phyloP scores from a whole-genome alignment of 2,888 invertebrate genomes.

The Hypsopygia costalis region DNA sequence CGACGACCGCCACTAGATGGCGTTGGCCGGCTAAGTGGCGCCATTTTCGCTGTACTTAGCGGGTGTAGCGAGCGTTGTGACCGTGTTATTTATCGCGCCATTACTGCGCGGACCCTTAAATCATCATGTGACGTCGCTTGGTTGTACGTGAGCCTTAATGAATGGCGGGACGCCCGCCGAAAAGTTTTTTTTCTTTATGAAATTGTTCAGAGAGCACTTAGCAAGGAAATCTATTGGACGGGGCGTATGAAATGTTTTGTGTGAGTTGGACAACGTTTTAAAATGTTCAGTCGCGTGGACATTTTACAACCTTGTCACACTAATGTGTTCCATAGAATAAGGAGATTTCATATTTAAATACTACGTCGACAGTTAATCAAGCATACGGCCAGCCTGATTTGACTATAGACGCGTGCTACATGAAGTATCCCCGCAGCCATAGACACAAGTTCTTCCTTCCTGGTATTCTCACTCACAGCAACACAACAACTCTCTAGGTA shows the following conservation, averaged over 20 bases:
- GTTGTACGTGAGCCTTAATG: slow-evolving; percentile 70
- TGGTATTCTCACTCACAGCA: no score
- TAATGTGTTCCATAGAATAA: no score
- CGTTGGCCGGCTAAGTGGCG: slow-evolving; percentile 59
- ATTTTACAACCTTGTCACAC: no score
- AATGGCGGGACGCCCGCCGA: slow-evolving; percentile 62
- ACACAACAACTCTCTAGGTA: no score
- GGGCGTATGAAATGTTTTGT: slow-evolving; percentile 33
- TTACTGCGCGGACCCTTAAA: slow-evolving; percentile 74
- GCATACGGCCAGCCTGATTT: no score
- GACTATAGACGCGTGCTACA: no score
- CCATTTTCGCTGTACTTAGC: slow-evolving; percentile 63
- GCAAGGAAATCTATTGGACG: slow-evolving; percentile 65
- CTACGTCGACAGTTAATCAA: no score
- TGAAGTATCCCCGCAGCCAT: no score
- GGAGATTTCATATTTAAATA: no score
- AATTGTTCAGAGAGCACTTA: slow-evolving; percentile 72
- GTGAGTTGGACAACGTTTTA: not conserved
- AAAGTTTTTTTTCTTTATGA: slow-evolving; percentile 67
- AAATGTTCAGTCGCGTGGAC: no score
- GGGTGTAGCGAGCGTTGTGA: slow-evolving; percentile 51
- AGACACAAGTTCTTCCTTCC: no score
- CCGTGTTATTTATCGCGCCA: slow-evolving; percentile 79
- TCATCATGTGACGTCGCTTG: slow-evolving; percentile 74
- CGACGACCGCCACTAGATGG: slow-evolving; percentile 51